Base-by-base conservation (phyloP, 2,113 vertebrate genomes). In the Pelecanoides urinatrix region DNA sequence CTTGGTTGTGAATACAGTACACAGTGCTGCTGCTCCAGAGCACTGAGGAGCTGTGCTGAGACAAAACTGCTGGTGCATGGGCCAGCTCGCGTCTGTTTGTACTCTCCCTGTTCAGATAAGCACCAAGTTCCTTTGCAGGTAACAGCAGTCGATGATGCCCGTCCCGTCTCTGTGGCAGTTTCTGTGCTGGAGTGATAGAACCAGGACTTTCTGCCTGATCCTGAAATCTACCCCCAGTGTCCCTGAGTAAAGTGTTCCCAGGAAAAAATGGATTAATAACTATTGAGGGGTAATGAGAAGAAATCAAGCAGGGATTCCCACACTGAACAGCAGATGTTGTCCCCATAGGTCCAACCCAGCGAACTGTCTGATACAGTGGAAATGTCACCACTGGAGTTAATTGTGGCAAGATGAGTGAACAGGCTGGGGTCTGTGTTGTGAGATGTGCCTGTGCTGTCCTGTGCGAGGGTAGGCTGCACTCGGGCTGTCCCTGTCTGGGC, bases 321-420 rank as follows among this genome's bases (percentile, higher is more conserved):
- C 1, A 1, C 45, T 36, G 87, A 11, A 40, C 29, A 50, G 73
- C 55, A 74, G 78, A 40, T 61, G 53, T n/a, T 56, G 52, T 21
- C 30, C 50, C 40, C 0, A 0, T 7, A 70, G 50, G 26, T 29
- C 47, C 11, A 25, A 2, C 44, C 27, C 34, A 38, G 44, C 0
- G 2, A 30, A 29, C 4, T 5, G 10, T 11, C 29, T 12, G 3
- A 22, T 0, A 15, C 20, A n/a, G 40, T 7, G 2, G 3, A 50
- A 76, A 50, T 27, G 30, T 63, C 66, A 49, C 27, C 19, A 2
- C 38, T 29, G 4, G 65, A 15, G 47, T 29, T 21, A 36, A 26
- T 5, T 27, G 58, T 32, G 75, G 32, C 6, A n/a, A 72, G 32
- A 21, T 7, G 75, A 40, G 45, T 16, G 53, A 47, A 23, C 70